These are phyloP conservation scores for Aphidoletes aphidimyza DNA, from an alignment of 2,888 invertebrate genomes.

Conservation along the genomic window DNA sequence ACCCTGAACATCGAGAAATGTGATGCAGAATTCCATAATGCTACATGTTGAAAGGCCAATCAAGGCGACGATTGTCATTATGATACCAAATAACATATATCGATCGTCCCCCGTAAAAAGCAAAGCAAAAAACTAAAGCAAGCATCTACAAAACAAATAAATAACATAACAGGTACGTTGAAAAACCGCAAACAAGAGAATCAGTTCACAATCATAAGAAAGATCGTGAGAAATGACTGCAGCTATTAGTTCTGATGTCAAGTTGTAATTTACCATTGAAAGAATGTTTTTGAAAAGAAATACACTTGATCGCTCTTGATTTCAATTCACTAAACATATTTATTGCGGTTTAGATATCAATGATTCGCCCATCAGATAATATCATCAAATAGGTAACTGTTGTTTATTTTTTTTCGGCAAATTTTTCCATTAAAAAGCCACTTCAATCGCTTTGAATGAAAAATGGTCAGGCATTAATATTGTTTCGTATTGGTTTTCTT, in stretches of 20 bases:
- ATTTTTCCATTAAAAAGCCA: background rate
- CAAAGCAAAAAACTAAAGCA: background rate
- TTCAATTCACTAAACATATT: constrained; percentile 27
- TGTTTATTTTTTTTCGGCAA: too few relatives aligned
- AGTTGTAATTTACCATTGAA: background rate
- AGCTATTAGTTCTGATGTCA: background rate
- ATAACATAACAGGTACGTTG: constrained; percentile 17
- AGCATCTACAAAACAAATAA: constrained; percentile 6
- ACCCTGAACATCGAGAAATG: background rate
- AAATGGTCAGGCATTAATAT: too few relatives aligned
- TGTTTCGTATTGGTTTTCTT: too few relatives aligned
- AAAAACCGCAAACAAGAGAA: constrained; percentile 31
- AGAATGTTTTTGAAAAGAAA: too few relatives aligned
- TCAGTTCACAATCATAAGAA: background rate
- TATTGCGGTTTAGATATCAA: constrained; percentile 51
- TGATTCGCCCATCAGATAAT: too few relatives aligned
- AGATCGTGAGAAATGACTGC: background rate
- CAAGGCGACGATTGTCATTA: constrained; percentile 15
- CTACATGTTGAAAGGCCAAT: background rate
- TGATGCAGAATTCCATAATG: background rate
- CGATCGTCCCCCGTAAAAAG: background rate
- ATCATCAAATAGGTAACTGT: too few relatives aligned
- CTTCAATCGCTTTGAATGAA: too few relatives aligned
- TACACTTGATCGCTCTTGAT: constrained; percentile 38
- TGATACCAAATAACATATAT: background rate